Conservation (phyloP, 2,797 vertebrate species). For the Poecilia picta region DNA sequence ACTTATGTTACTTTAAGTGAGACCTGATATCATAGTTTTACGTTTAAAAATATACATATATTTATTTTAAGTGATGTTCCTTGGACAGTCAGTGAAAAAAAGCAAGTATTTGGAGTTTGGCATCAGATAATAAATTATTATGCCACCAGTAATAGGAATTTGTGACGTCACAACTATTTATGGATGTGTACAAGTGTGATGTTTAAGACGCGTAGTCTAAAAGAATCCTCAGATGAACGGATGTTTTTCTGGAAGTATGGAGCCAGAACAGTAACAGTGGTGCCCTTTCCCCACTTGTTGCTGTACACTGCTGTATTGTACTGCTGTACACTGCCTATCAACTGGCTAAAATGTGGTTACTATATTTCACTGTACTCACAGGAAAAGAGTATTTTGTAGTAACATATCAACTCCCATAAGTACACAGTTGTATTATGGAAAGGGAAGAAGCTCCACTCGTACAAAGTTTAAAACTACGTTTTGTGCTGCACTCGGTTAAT, state of each 20-base stretch:
- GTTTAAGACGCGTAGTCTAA: not conserved
- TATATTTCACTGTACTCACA: not conserved
- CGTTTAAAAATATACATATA: not conserved
- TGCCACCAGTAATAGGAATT: not conserved
- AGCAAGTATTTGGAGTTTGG: not conserved
- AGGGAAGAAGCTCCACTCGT: not conserved
- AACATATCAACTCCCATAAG: not conserved
- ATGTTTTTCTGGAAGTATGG: not conserved
- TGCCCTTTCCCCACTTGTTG: not conserved
- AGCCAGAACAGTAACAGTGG: not conserved
- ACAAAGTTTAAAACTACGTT: not conserved
- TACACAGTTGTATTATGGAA: not conserved
- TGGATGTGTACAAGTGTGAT: not conserved
- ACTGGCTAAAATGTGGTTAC: not conserved
- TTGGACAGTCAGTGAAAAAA: not conserved
- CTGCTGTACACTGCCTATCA: not conserved
- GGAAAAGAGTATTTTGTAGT: not conserved
- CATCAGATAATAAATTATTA: not conserved
- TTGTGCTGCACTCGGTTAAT: conserved; percentile 1
- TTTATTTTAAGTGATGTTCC: not conserved
- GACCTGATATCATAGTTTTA: not conserved
- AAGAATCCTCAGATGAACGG: not conserved
- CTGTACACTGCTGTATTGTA: not conserved
- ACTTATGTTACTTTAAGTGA: not conserved
- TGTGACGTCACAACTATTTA: not conserved